Evolutionary conservation across 1,140 invertebrate species (phyloP).

Genomic region (Drosophila gunungcola): DNA sequence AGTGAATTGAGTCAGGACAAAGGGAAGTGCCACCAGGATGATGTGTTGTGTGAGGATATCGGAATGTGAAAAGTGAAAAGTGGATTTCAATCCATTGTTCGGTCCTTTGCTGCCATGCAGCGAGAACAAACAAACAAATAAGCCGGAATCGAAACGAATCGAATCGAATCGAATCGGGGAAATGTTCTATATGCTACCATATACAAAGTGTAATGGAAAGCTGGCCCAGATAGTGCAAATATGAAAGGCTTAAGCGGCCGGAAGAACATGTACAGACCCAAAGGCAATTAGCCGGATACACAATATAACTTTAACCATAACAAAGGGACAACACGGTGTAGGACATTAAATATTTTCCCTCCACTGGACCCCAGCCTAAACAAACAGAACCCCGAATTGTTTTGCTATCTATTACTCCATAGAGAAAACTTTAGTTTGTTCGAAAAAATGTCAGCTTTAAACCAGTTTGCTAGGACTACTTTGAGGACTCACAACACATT

Average conservation of each 20-base stretch:
- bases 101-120: slow-evolving; percentile 10
- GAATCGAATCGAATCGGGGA: slow-evolving; percentile 16
- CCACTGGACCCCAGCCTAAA: slow-evolving; percentile 11
- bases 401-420: background rate
- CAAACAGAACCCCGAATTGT: slow-evolving; percentile 15
- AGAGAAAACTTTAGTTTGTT: no score
- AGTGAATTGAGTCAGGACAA: slow-evolving; percentile 41
- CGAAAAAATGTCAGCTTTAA: no score
- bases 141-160: slow-evolving; percentile 21
- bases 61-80: slow-evolving; percentile 8
- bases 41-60: background rate
- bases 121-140: slow-evolving; percentile 14
- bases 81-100: slow-evolving; percentile 28
- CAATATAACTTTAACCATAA: slow-evolving; percentile 64
- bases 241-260: slow-evolving; percentile 1
- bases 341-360: background rate
- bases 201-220: slow-evolving; percentile 50
- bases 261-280: background rate
- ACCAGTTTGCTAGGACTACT: no score
- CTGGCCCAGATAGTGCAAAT: slow-evolving; percentile 7
- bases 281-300: slow-evolving; percentile 62
- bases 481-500: no score
- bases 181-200: slow-evolving; percentile 5
- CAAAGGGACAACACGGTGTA: slow-evolving; percentile 12
- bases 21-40: slow-evolving; percentile 2